Evolutionary conservation across 1,140 invertebrate genomes (phyloP), one percentile per base, ranked within the genome.

Genomic region (Cheumatopsyche charites): DNA sequence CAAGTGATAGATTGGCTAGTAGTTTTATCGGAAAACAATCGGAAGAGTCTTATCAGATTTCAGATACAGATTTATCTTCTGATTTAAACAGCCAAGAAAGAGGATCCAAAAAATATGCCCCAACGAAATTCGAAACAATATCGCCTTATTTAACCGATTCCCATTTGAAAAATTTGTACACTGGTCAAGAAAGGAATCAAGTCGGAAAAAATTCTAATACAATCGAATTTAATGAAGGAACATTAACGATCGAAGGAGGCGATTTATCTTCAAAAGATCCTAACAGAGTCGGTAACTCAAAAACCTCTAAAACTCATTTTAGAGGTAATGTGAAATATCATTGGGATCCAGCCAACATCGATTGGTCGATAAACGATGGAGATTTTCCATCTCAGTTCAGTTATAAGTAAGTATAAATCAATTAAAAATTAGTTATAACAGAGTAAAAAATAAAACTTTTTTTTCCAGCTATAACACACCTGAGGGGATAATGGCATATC

Each of bases 391-490:
- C 49, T 13, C 71, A 75, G 36, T 75, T 75, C 36, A 45, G 26
- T n/a, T 75, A 70, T 52, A 75, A 70, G 74, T 75, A 47, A 75
- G 68, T 73, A 15, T 4, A 5, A 5, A 9, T 17, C 5, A 70
- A 62, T 19, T 62, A 29, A 5, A 26, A 17, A 4, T 6, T 25
- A 62, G 1, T 9, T 45, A 45, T 19, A 43, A 17, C 41, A 65
- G 11, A 12, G 1, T 65, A 43, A 12, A 47, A 25, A 26, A 25
- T 36, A 29, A 13, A 21, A 67, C 65, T 70, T 58, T 62, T 29
- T 55, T 41, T 78, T 78, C 79, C 79, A 91, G 88, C 77, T 91
- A 89, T 77, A 84, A 90, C 78, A 87, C 88, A 15, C 87, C 82
- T 4, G 89, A 89, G 69, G 88, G 88, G 13, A 90, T 90, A 70